These are phyloP conservation scores for Hofmannophila pseudospretella DNA, from an alignment of 2,888 invertebrate genomes.

Conservation along the genomic window DNA sequence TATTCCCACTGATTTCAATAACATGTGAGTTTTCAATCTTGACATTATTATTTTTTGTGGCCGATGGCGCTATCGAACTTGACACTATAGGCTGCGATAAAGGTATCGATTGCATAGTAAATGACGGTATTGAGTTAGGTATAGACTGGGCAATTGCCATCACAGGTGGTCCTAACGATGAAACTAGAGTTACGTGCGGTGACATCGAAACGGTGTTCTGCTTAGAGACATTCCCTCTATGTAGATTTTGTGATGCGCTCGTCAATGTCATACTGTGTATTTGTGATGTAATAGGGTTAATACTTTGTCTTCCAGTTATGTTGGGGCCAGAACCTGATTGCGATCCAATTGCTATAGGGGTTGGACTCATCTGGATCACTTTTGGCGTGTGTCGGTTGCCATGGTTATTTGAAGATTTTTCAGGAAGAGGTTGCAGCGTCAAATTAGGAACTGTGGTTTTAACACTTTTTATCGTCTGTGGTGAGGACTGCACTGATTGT, in stretches of 20 bases:
- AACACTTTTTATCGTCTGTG: conserved; percentile 55
- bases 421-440: conserved; percentile 67
- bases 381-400: conserved; percentile 61
- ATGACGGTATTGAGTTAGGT: conserved; percentile 52
- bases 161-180: conserved; percentile 66
- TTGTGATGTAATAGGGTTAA: conserved; percentile 72
- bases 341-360: conserved; percentile 44
- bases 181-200: conserved; percentile 64
- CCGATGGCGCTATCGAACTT: conserved; percentile 63
- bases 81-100: conserved; percentile 71
- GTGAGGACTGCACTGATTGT: conserved; percentile 61
- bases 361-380: conserved; percentile 64
- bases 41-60: conserved; percentile 53
- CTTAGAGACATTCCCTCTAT: conserved; percentile 53
- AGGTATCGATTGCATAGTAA: conserved; percentile 66
- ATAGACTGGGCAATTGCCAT: conserved; percentile 71
- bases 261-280: conserved; percentile 65
- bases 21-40: conserved; percentile 69
- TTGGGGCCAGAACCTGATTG: conserved; percentile 48
- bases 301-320: conserved; percentile 54
- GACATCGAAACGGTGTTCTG: conserved; percentile 57
- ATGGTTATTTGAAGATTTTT: conserved; percentile 49
- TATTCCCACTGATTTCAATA: conserved; percentile 68
- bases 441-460: conserved; percentile 65
- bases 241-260: conserved; percentile 52